Evolutionary conservation across 2,888 invertebrate genomes (phyloP).

Genomic region (Muscina levida): DNA sequence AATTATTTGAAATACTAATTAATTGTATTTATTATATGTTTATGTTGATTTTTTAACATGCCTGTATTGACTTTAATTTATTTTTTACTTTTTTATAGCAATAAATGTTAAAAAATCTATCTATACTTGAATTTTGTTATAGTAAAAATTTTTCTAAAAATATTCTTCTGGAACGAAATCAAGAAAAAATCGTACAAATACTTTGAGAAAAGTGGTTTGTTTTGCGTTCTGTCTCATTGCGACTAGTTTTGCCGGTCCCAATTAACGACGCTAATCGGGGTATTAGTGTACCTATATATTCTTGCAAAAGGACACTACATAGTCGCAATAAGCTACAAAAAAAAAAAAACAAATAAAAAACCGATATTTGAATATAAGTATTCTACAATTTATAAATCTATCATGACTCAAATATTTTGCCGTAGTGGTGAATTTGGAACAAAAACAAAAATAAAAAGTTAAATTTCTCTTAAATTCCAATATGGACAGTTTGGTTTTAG

Average conservation of each 20-base stretch:
- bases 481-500: too few species aligned
- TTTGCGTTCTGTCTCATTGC: not conserved
- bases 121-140: not conserved
- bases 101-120: constrained; percentile 2
- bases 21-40: not conserved
- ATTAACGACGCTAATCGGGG: not conserved
- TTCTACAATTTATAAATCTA: too few species aligned
- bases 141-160: not conserved
- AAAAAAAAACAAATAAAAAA: too few species aligned
- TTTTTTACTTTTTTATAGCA: not conserved
- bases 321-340: too few species aligned
- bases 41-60: not conserved
- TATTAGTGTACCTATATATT: too few species aligned
- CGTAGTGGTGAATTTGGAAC: too few species aligned
- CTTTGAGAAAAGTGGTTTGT: not conserved
- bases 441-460: too few species aligned
- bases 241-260: not conserved
- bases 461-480: too few species aligned
- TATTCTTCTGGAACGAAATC: not conserved
- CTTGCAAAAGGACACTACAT: too few species aligned
- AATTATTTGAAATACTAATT: not conserved
- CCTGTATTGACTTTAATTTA: not conserved
- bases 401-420: too few species aligned
- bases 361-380: too few species aligned
- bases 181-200: not conserved